These are phyloP conservation scores for Meriones unguiculatus DNA, from an alignment of 2,113 vertebrate genomes.

Conservation along the genomic window DNA sequence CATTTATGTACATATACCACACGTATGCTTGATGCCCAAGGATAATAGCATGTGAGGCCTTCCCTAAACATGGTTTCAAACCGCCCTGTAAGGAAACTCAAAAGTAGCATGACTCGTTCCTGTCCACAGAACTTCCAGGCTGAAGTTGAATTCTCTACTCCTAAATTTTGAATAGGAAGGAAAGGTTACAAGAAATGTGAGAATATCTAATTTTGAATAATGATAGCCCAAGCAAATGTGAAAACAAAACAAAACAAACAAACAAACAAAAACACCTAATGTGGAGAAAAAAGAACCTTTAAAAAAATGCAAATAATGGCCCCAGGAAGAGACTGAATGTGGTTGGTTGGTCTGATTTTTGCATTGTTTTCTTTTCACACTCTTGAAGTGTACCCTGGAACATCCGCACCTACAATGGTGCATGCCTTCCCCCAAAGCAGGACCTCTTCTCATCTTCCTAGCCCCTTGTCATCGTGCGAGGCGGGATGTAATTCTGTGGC, in stretches of 20 bases:
- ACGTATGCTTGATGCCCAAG: background rate
- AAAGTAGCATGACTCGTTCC: background rate
- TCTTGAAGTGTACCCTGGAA: background rate
- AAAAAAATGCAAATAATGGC: background rate
- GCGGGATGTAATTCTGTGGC: background rate
- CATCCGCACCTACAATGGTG: background rate
- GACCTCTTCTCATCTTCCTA: background rate
- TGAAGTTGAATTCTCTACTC: background rate
- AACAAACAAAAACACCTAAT: background rate
- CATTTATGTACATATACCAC: background rate
- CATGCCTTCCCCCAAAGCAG: background rate
- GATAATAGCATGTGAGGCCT: background rate
- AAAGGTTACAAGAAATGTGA: constrained; percentile 6
- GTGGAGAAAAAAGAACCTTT: constrained; percentile 11
- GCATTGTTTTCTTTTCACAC: background rate
- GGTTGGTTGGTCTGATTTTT: background rate
- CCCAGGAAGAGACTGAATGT: too few relatives aligned
- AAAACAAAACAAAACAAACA: background rate
- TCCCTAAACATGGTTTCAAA: background rate
- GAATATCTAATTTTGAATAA: background rate
- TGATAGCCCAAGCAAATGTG: constrained; percentile 1
- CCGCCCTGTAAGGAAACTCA: background rate
- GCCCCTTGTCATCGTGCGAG: background rate
- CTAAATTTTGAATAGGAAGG: background rate
- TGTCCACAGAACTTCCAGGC: background rate